Base-by-base conservation (phyloP, 2,888 invertebrate genomes). In the Oeneis ivallda region DNA sequence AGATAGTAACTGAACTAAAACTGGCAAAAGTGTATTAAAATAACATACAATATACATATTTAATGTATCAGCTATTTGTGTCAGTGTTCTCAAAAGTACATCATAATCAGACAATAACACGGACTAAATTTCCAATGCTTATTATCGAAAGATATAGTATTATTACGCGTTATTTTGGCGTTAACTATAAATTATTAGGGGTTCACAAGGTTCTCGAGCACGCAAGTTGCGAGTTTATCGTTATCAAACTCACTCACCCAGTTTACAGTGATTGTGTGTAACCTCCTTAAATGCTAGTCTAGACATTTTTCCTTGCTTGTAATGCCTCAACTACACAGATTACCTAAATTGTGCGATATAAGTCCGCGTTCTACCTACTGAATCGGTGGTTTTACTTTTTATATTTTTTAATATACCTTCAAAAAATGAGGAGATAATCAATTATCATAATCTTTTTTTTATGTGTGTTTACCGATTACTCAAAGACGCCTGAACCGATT, bases 191-290 rank as follows among this genome's bases (percentile, higher is more conserved):
- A 41, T 37, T 84, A 89, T 86, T 85, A 84, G 85, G 89, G 89
- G 89, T 89, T 89, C 87, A 86, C 56, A 69, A 82, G 81, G 90
- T 91, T 90, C 90, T 90, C 89, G 90, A 90, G 81, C 90, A 84
- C 87, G 89, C 86, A 86, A 88, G 82, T 81, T 78, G 73, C 37
- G 37, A 7, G 74, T 76, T 79, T 86, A 80, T 82, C 81, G 70
- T 68, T 79, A 84, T 82, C 83, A 80, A 79, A 71, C 52, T 61
- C 66, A 70, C 62, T 74, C 72, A 72, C 76, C 74, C 70, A 74
- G 71, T 74, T 76, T 72, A 68, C 61, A 61, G 52, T 41, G 41
- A 61, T 61, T 61, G 52, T 71, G 67, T 67, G 74, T 74, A 77
- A 76, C 78, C 77, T 75, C 76, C 70, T 76, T 76, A 73, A 59